Evolutionary conservation across 2,888 invertebrate species (phyloP), one percentile per base, ranked within the genome.

Genomic region (Phortica okadai): DNA sequence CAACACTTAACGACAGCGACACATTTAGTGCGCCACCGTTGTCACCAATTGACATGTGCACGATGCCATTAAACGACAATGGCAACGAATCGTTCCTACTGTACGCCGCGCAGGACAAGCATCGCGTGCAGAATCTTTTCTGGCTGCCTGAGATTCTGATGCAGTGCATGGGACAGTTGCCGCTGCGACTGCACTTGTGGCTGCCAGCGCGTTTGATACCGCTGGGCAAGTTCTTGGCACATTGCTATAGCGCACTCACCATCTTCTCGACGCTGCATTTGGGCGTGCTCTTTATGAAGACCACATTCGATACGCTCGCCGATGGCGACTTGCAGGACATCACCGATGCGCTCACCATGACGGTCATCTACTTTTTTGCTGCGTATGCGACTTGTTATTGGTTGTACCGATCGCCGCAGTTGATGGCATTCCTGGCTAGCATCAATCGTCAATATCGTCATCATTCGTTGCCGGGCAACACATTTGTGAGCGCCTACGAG

Each of bases 381-480:
- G 54, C 78, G 7, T 90, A 83, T 74, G 84, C 82, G 8, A 79
- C 77, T 4, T 80, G 81, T 54, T 91, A 89, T 75, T 90, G 90
- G 90, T 78, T 83, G n/a, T 6, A 80, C 56, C 81, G 79, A 8
- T 83, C 82, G 1, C 33, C 74, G 3, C 76, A 79, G 0, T 58
- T 90, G 54, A 10, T 70, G 1, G 25, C 11, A 0, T 89, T 85
- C 64, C 64, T 89, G n/a, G 67, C 75, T 6, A 74, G 77, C 6
- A 84, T 91, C 59, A 88, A 88, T 74, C 70, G 70, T 1, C 73
- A 82, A 3, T 85, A 90, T 78, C 83, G 89, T 0, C 90, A 91
- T 77, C 90, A 87, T 77, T 90, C 90, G 1, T 78, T 90, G 41
- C 83, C 89, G 5, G 90, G 90, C 0, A 82, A 90, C 44, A 89